Evolutionary conservation across 1,140 invertebrate genomes (phyloP).

Genomic region (Tenebrio molitor): DNA sequence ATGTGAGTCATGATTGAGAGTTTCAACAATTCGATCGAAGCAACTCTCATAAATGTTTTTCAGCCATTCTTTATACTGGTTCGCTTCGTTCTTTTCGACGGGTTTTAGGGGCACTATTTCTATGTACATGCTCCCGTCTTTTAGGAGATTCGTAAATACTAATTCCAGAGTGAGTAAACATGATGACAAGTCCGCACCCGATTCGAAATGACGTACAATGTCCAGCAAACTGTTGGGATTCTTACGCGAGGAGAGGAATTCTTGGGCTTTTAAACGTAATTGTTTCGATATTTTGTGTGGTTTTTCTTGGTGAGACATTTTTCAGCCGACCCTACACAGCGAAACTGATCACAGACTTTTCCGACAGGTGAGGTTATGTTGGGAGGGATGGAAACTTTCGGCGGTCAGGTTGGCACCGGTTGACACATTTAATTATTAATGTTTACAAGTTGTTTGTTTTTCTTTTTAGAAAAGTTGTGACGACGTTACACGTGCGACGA

Average conservation of each 20-base stretch:
- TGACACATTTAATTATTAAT: no score
- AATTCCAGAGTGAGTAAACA: slow-evolving; percentile 76
- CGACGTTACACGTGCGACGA: no score
- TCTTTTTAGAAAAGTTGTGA: no score
- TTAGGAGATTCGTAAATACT: slow-evolving; percentile 77
- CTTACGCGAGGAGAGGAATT: slow-evolving; percentile 75
- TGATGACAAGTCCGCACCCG: slow-evolving; percentile 68
- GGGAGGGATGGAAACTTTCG: slow-evolving; percentile 22
- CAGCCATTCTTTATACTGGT: slow-evolving; percentile 74
- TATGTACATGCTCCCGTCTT: slow-evolving; percentile 72
- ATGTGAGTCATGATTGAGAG: slow-evolving; percentile 69
- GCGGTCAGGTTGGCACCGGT: not conserved
- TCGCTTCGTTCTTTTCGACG: slow-evolving; percentile 70
- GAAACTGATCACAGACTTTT: slow-evolving; percentile 40
- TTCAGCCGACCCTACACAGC: slow-evolving; percentile 4
- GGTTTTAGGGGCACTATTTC: slow-evolving; percentile 71
- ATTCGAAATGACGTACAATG: slow-evolving; percentile 76
- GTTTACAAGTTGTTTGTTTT: no score
- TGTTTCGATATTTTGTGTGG: slow-evolving; percentile 68
- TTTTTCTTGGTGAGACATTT: slow-evolving; percentile 59
- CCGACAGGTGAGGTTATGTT: slow-evolving; percentile 40
- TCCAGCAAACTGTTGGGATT: slow-evolving; percentile 75
- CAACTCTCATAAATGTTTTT: slow-evolving; percentile 73
- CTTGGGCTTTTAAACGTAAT: slow-evolving; percentile 75
- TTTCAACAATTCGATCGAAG: slow-evolving; percentile 69